Base-by-base conservation (phyloP, 2,888 invertebrate genomes). In the Ischnus inquisitorius region DNA sequence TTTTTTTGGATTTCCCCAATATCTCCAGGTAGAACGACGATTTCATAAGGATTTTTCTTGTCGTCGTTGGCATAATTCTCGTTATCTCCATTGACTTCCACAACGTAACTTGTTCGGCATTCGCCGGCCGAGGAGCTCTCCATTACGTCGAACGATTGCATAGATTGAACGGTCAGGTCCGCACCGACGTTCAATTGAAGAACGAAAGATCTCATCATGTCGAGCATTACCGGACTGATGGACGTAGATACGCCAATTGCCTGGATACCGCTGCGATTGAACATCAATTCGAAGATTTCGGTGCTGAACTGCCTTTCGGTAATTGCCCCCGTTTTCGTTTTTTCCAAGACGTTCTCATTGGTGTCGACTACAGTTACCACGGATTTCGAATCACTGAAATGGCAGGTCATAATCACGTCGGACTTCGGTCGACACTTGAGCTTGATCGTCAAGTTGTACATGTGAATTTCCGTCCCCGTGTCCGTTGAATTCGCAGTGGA, bases 151-250 rank as follows among this genome's bases (percentile, higher is more conserved):
- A 88, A 89, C 1, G 77, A 54, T 19, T 86, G 86, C 2, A 86
- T 87, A 1, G 85, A 60, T 57, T 74, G 67, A 3, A 85, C 86
- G 0, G 76, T 83, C 1, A 89, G 28, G 14, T 86, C 78, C 0
- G 86, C 78, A 1, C 89, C 90, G 57, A 90, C 65, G 60, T 87
- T 88, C 34, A 91, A 60, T 41, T 90, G 87, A 19, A 87, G 88
- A 10, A 87, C 86, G 5, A 90, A 83, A 41, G 85, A 76, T 48
- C 89, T 83, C 1, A 90, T 77, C 51, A 89, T 85, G 51, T 91
- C 90, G n/a, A 90, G 67, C 22, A 67, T 79, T 22, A 83, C 67
- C 14, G 88, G 87, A 3, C 83, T 86, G 4, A 88, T 82, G 3
- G 83, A 87, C 46, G 85, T 85, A 12, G 87, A 85, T 2, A 90